A percentile compares a stretch with the other conserved stretches of the same genome.
Evolutionary conservation across 1,140 invertebrate species (phyloP).

Genomic region (Teleopsis dalmanni): DNA sequence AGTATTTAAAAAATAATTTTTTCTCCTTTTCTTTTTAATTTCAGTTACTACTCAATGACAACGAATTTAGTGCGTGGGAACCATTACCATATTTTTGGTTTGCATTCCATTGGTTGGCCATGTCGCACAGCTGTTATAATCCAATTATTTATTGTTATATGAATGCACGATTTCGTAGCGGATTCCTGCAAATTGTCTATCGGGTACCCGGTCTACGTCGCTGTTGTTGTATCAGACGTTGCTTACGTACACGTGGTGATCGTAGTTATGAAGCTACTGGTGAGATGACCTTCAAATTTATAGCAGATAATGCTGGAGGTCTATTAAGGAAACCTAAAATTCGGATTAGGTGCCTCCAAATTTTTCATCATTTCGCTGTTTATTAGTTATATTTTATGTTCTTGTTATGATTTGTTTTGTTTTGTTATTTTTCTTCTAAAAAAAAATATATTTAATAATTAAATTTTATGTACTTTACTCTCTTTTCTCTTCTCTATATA

Average conservation of each 20-base stretch:
- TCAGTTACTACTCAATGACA: constrained; percentile 59
- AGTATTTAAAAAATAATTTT: too few relatives aligned
- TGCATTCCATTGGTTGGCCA: constrained; percentile 75
- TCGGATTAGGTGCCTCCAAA: constrained; percentile 40
- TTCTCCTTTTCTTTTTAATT: constrained; percentile 16
- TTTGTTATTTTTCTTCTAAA: neutral
- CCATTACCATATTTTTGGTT: constrained; percentile 67
- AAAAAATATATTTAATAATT: too few relatives aligned
- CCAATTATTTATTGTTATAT: constrained; percentile 91
- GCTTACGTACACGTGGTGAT: constrained; percentile 31
- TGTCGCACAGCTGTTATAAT: constrained; percentile 87
- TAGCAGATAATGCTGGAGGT: constrained; percentile 37
- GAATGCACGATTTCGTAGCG: constrained; percentile 69
- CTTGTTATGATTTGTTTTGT: neutral
- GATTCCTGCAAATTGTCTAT: constrained; percentile 53
- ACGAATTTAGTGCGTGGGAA: constrained; percentile 49
- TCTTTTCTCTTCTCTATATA: too few relatives aligned
- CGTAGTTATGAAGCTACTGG: constrained; percentile 40
- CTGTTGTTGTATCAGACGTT: constrained; percentile 38
- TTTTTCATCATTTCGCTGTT: constrained; percentile 5
- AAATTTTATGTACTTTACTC: too few relatives aligned
- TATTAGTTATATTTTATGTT: neutral
- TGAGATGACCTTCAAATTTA: constrained; percentile 43
- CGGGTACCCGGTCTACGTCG: constrained; percentile 38
- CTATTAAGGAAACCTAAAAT: constrained; percentile 44